A percentile compares a stretch with the other conserved stretches of the same genome.
Conservation (phyloP, 2,888 invertebrate genomes). For the Enchytraeus crypticus region DNA sequence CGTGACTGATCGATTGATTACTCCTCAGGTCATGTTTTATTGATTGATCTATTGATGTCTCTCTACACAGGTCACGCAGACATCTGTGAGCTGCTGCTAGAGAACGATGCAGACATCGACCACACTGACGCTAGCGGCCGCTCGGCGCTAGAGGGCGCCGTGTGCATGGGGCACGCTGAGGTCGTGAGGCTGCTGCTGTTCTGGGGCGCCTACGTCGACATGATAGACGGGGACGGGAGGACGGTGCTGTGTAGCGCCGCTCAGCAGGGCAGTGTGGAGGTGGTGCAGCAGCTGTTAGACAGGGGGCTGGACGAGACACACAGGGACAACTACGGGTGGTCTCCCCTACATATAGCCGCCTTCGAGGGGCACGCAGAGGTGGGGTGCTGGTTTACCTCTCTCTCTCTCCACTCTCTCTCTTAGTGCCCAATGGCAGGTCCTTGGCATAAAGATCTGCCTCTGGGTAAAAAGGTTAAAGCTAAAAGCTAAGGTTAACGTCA, state of each 20-base stretch:
- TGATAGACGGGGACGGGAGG: constrained; percentile 84
- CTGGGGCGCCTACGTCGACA: constrained; percentile 92
- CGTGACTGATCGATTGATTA: no score
- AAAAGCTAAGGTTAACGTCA: no score
- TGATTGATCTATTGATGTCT: no score
- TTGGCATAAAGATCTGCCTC: neutral
- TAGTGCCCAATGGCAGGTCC: neutral
- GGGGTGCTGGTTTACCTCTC: constrained; percentile 51
- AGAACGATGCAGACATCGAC: constrained; percentile 86
- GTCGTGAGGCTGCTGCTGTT: constrained; percentile 76
- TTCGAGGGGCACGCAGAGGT: constrained; percentile 84
- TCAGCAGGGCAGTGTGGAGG: constrained; percentile 57
- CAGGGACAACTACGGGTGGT: constrained; percentile 91
- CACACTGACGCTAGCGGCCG: constrained; percentile 59
- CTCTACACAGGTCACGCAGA: constrained; percentile 58
- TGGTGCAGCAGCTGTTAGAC: constrained; percentile 73
- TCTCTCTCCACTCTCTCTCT: neutral
- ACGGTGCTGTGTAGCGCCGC: constrained; percentile 59
- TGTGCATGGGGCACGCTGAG: constrained; percentile 79
- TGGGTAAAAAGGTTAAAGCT: no score
- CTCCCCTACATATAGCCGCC: constrained; percentile 88
- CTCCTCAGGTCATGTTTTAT: no score
- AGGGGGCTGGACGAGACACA: constrained; percentile 61
- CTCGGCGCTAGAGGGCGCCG: constrained; percentile 50
- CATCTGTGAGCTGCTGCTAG: constrained; percentile 67